These are phyloP conservation scores for Xiphophorus birchmanni DNA, from an alignment of 2,797 vertebrate species.

Conservation along the genomic window DNA sequence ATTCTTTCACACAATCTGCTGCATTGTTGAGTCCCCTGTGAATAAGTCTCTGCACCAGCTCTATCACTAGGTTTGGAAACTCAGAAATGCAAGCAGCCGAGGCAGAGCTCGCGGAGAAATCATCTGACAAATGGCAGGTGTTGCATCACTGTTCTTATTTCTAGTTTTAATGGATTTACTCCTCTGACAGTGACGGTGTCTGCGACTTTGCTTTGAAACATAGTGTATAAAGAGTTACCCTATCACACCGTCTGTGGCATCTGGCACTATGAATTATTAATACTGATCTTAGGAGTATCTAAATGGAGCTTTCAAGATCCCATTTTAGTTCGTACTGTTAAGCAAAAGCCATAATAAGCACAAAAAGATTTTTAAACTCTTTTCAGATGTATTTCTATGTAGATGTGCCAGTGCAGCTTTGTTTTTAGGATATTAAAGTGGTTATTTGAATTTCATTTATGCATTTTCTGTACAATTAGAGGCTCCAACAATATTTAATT, in stretches of 20 bases:
- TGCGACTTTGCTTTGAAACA: conserved; percentile 46
- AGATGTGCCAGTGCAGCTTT: neutral
- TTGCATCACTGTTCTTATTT: conserved; percentile 49
- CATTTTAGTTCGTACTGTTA: conserved; percentile 24
- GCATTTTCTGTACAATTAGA: conserved; percentile 19
- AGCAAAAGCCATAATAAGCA: conserved; percentile 16
- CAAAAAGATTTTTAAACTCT: conserved; percentile 10
- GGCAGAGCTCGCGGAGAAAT: conserved; percentile 33
- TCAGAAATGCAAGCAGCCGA: conserved; percentile 38
- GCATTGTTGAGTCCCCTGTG: conserved; percentile 29
- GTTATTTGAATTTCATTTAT: conserved; percentile 5
- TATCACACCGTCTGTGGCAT: conserved; percentile 39
- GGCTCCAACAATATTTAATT: conserved; percentile 32
- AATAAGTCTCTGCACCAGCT: conserved; percentile 47
- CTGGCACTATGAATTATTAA: conserved; percentile 51
- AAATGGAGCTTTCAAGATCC: conserved; percentile 39
- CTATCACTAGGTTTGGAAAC: conserved; percentile 49
- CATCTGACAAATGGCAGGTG: conserved; percentile 51
- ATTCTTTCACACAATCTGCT: conserved; percentile 53
- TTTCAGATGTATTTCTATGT: conserved; percentile 17
- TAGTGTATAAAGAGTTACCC: conserved; percentile 37
- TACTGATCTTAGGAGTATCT: conserved; percentile 25
- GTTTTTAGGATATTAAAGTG: conserved; percentile 28
- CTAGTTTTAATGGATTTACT: conserved; percentile 51
- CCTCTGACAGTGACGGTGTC: conserved; percentile 36